These are phyloP conservation scores for Myotis vivesi DNA, from an alignment of 2,797 vertebrate species.

Conservation along the genomic window DNA sequence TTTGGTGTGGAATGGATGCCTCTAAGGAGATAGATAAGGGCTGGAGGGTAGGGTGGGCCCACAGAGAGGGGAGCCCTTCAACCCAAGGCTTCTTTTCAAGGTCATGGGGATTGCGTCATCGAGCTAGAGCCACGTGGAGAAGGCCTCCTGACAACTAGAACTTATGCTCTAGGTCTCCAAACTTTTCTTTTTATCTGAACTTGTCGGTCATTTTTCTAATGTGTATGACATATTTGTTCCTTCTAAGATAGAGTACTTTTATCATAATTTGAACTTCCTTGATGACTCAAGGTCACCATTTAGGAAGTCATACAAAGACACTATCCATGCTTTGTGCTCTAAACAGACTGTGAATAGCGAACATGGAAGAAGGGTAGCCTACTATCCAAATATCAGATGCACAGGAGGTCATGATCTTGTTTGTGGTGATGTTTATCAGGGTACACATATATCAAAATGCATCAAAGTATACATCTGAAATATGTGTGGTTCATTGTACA, in stretches of 20 bases:
- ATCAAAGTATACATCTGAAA: neutral
- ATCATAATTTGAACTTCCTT: neutral
- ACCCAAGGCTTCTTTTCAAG: neutral
- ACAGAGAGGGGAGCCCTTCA: neutral
- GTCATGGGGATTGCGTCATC: no score
- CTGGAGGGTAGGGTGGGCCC: no score
- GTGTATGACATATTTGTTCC: neutral
- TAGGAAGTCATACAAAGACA: neutral
- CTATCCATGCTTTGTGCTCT: neutral
- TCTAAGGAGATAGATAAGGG: neutral
- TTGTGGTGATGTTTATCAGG: neutral
- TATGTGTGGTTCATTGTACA: neutral
- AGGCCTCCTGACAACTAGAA: neutral
- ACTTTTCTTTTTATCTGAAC: neutral
- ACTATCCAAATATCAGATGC: neutral
- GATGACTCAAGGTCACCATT: neutral
- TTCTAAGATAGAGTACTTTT: neutral
- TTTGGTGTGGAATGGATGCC: neutral
- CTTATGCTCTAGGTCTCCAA: neutral
- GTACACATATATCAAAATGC: neutral
- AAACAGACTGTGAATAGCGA: neutral
- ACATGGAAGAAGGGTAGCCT: neutral
- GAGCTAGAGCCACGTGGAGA: neutral
- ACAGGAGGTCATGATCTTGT: neutral
- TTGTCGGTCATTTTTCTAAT: neutral